Conservation (phyloP, 2,113 vertebrate genomes). For the Onychostruthus taczanowskii region DNA sequence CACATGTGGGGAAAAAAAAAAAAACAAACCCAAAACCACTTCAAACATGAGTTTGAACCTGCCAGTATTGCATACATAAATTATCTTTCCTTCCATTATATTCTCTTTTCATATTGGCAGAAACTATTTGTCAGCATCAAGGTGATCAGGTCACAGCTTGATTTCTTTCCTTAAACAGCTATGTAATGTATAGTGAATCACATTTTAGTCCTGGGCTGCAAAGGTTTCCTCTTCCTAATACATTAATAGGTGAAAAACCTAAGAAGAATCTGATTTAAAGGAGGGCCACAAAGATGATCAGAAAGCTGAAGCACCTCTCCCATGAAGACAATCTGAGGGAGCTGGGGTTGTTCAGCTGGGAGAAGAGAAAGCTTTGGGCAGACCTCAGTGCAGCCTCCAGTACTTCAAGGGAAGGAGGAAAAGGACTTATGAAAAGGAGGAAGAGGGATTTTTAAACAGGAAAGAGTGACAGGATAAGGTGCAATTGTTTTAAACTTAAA, state of each 20-base stretch:
- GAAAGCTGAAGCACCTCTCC: not conserved
- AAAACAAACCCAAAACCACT: fast-evolving
- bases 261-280: not conserved
- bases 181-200: not conserved
- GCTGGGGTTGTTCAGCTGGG: not conserved
- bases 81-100: not conserved
- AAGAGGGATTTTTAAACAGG: not conserved
- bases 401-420: not conserved
- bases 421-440: not conserved
- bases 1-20: too few species aligned
- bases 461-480: not conserved
- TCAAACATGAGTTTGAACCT: not conserved
- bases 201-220: not conserved
- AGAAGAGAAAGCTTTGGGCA: not conserved
- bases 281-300: not conserved
- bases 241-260: not conserved
- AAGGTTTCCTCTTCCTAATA: not conserved
- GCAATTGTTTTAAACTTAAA: not conserved
- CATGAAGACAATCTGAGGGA: fast-evolving
- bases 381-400: not conserved
- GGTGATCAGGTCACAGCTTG: not conserved
- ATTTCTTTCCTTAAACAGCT: not conserved
- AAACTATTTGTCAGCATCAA: not conserved
- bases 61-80: not conserved
- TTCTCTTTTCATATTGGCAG: not conserved